Conservation (phyloP, 2,797 vertebrate species). For the Moxostoma hubbsi region DNA sequence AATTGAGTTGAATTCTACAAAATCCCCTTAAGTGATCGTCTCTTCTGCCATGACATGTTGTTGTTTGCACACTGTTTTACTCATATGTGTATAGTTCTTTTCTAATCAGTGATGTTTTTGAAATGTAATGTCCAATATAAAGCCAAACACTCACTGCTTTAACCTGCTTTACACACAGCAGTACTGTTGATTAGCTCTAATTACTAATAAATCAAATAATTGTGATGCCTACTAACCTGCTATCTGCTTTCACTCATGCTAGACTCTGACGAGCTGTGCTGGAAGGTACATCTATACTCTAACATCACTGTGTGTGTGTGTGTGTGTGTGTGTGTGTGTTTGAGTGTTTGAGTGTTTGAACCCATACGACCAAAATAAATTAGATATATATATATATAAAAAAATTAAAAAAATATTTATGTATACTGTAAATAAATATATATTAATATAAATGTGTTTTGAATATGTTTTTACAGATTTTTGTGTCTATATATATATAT, state of each 20-base stretch:
- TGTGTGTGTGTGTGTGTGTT: constrained; percentile 4
- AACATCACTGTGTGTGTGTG: constrained; percentile 29
- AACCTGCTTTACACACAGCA: neutral
- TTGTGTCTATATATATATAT: too few species aligned
- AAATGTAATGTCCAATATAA: neutral
- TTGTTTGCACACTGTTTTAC: neutral
- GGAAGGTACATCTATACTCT: constrained; percentile 84
- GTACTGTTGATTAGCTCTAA: constrained; percentile 9
- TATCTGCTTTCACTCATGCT: constrained; percentile 87
- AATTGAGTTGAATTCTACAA: too few species aligned
- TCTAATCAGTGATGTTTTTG: neutral
- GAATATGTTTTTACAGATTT: too few species aligned
- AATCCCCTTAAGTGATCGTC: too few species aligned
- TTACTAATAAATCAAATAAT: constrained; percentile 29
- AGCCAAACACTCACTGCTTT: constrained; percentile 6
- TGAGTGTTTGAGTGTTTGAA: neutral
- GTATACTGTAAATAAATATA: too few species aligned
- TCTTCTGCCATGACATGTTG: too few species aligned
- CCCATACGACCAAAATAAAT: too few species aligned
- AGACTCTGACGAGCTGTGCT: constrained; percentile 94
- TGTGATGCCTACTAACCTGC: constrained; percentile 81
- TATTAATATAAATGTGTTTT: too few species aligned
- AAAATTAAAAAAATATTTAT: too few species aligned
- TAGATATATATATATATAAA: too few species aligned
- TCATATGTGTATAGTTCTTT: neutral